Percentiles rank a stretch among this genome's conserved stretches.
phyloP scores from a whole-genome alignment of 2,797 vertebrate genomes.

The Agapornis canus region DNA sequence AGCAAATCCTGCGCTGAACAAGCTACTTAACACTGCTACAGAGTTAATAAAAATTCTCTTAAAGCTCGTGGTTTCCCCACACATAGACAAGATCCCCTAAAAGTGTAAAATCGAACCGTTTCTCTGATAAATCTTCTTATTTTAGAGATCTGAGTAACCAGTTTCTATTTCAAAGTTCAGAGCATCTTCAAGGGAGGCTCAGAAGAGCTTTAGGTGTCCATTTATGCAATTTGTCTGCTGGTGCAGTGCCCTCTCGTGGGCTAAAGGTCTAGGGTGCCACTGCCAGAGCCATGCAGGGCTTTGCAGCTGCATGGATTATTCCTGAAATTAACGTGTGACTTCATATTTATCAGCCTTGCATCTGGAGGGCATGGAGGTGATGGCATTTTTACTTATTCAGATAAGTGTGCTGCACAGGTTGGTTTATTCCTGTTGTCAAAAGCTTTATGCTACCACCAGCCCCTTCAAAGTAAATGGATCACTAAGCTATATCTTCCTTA shows the following conservation, averaged over 20 bases:
- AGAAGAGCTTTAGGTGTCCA: fast-evolving
- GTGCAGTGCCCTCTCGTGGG: neutral
- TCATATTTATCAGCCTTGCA: neutral
- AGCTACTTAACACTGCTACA: neutral
- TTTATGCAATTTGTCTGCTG: neutral
- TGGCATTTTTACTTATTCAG: neutral
- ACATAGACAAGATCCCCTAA: neutral
- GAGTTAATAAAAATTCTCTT: neutral
- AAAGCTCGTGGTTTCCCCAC: neutral
- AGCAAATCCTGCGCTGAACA: neutral
- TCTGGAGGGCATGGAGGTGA: neutral
- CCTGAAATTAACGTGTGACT: neutral
- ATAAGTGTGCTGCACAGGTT: neutral
- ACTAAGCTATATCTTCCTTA: neutral
- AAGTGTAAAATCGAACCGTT: neutral
- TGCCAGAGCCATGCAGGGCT: neutral
- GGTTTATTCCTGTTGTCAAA: neutral
- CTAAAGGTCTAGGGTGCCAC: neutral
- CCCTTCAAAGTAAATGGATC: neutral
- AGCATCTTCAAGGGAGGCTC: neutral
- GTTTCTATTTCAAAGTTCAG: fast-evolving
- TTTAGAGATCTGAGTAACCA: fast-evolving
- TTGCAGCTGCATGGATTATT: neutral
- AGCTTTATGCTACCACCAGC: neutral
- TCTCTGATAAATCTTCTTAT: neutral